Base-by-base conservation (phyloP, 2,797 vertebrate genomes). In the Hydrocynus forskahlii region DNA sequence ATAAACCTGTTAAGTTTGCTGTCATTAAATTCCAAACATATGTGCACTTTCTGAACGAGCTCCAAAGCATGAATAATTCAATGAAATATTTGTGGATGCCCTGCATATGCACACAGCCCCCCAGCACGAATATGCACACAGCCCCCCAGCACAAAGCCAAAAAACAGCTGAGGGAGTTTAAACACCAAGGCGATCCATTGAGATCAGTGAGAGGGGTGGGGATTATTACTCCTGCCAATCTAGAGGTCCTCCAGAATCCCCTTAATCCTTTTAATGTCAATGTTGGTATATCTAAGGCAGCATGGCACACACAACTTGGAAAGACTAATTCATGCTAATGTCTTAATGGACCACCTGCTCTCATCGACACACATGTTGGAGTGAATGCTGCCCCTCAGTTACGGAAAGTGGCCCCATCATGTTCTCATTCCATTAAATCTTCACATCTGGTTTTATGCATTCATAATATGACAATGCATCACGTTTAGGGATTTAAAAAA, bases 1-100 rank as follows among this genome's bases (percentile, higher is more conserved):
- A 92, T 91, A 87, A 75, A 35, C 70, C 86, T 88, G 90, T 92
- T 92, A 92, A 87, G 86, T 88, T 66, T 75, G n/a, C 80, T 78
- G 81, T 87, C 83, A 83, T 86, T 87, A 85, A 81, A 84, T 89
- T 83, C 79, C 84, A 85, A 89, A 88, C 87, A 87, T 88, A 87
- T 83, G 86, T 88, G 84, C 82, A 40, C 82, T 86, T 87, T 85
- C 80, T 80, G 85, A 84, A 88, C 21, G 73, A 83, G 90, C 88
- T 84, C 78, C 0, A 83, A 7, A 86, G 86, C 87, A 84, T 85
- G 81, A 88, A 89, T 87, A 87, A 85, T 79, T 89, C 77, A 84
- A 76, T 81, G 57, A 81, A 83, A 88, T 86, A 35, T 64, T 38
- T 35, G 62, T 64, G 62, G 62, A 79, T 89, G 83, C 76, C 75